Evolutionary conservation across 2,113 vertebrate species (phyloP), one percentile per base, ranked within the genome.

Genomic region (Sapayoa aenigma): DNA sequence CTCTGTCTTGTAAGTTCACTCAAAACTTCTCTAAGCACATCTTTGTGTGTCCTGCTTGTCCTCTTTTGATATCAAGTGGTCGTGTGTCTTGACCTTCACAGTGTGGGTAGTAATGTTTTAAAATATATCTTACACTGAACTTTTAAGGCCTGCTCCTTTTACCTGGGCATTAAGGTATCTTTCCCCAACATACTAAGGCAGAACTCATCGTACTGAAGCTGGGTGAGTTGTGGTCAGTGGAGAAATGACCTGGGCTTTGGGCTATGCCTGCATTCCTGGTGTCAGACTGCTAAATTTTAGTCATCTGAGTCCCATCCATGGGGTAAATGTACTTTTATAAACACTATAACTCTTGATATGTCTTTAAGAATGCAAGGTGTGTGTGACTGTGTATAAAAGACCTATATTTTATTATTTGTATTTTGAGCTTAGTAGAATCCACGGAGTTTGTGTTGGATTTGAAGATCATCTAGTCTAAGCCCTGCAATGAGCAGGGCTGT

Each of bases 31-130:
- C 7, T 2, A 50, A 69, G 41, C 11, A 12, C 12, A 7, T 31
- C 28, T 75, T 49, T 5, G 7, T 47, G n/a, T 1, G 1, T 71
- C 28, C 2, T 71, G 19, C 77, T 71, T 58, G 44, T 67, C 35
- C 30, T 31, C 24, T 73, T 80, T 73, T 4, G 7, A 11, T 79
- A 56, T 72, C 2, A 23, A 39, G 20, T 5, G 24, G 11, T 16
- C 0, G 0, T 15, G 3, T 25, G 31, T 22, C 37, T 62, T 74
- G 41, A 81, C 55, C 33, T 69, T 68, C 41, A 23, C 16, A 19
- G 6, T 9, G 6, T 47, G 33, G 1, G 2, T 37, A 47, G 5
- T 56, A 52, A 18, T 1, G 3, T 74, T n/a, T 78, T 3, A 37
- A 84, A 73, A 44, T 9, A 2, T 42, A 7, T 9, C 35, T 35